Evolutionary conservation across 2,797 vertebrate genomes (phyloP).

Genomic region (Chelonia mydas): DNA sequence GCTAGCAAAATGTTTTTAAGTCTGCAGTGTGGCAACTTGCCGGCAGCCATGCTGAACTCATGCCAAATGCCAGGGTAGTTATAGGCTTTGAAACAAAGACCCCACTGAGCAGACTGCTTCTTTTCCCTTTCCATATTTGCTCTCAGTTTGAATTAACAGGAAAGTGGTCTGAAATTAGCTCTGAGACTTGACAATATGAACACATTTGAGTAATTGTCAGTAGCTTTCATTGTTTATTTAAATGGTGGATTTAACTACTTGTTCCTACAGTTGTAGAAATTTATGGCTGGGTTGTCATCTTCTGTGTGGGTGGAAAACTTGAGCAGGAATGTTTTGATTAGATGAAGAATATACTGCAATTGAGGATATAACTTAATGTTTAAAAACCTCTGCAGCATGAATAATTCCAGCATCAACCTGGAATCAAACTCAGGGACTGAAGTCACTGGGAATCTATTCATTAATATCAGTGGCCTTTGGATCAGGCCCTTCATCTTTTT

Average conservation of each 20-base stretch:
- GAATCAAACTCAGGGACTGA: neutral
- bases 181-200: neutral
- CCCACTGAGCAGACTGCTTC: neutral
- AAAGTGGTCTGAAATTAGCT: conserved; percentile 2
- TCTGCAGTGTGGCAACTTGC: conserved; percentile 40
- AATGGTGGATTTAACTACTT: neutral
- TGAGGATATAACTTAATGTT: neutral
- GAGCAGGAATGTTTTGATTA: neutral
- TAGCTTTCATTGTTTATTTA: neutral
- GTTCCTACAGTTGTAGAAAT: neutral
- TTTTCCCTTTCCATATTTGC: conserved; percentile 12
- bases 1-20: conserved; percentile 52
- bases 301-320: neutral
- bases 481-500: neutral
- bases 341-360: neutral
- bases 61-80: conserved; percentile 26
- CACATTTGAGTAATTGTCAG: neutral
- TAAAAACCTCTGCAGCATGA: neutral
- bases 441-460: neutral
- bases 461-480: neutral
- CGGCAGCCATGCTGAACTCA: conserved; percentile 10
- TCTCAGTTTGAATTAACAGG: conserved; percentile 3
- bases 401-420: neutral
- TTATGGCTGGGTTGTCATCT: neutral
- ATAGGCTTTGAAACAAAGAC: conserved; percentile 41